A percentile compares a stretch with the other conserved stretches of the same genome.
Evolutionary conservation across 2,797 vertebrate species (phyloP).

Genomic region (Acridotheres tristis): DNA sequence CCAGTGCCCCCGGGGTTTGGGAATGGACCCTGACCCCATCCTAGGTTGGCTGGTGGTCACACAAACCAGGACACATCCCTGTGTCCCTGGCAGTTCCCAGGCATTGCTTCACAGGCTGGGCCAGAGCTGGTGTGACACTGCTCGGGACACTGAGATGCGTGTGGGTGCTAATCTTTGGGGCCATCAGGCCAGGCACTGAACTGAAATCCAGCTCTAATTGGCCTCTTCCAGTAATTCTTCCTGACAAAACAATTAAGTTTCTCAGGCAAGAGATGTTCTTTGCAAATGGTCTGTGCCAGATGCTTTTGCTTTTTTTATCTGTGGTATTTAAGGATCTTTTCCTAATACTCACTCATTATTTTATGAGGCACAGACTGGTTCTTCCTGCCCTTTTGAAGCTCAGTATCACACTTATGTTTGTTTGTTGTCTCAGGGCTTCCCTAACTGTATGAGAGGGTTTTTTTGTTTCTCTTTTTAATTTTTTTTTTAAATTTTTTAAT

Average conservation of each 20-base stretch:
- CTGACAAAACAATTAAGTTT: constrained; percentile 61
- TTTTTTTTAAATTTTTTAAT: no score
- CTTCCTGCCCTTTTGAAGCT: constrained; percentile 32
- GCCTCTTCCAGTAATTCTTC: constrained; percentile 45
- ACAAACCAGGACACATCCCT: background rate
- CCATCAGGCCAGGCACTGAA: background rate
- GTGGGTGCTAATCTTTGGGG: constrained; percentile 34
- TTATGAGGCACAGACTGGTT: constrained; percentile 23
- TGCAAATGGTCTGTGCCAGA: background rate
- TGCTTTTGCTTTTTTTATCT: constrained; percentile 53
- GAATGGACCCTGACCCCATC: background rate
- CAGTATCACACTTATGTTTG: background rate
- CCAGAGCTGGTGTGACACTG: background rate
- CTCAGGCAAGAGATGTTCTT: constrained; percentile 58
- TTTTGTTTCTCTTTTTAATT: background rate
- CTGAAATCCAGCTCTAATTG: constrained; percentile 47
- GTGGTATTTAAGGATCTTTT: constrained; percentile 48
- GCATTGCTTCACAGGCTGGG: accelerated
- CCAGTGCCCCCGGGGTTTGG: background rate
- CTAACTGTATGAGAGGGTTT: background rate
- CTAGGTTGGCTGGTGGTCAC: background rate
- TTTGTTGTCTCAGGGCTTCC: constrained; percentile 55
- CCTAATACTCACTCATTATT: constrained; percentile 41
- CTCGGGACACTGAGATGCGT: background rate
- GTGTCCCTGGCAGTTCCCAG: background rate